A percentile compares a stretch with the other conserved stretches of the same genome.
Conservation (phyloP, 2,113 vertebrate genomes). For the Gasterosteus nipponicus region DNA sequence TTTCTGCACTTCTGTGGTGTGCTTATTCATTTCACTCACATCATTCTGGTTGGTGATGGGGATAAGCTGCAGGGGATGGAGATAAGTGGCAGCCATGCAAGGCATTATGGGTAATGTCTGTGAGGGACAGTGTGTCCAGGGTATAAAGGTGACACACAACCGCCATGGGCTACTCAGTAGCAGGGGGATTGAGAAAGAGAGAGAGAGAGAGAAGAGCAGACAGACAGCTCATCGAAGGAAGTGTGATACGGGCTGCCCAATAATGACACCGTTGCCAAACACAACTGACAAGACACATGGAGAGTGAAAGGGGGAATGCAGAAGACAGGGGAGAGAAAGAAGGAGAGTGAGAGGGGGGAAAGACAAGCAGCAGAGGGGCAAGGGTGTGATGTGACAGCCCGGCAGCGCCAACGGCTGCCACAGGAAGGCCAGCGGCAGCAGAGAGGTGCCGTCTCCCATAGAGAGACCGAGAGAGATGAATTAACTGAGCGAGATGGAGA, state of each 20-base stretch:
- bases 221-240: slow-evolving; percentile 65
- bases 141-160: slow-evolving; percentile 75
- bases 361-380: slow-evolving; percentile 73
- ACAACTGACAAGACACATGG: slow-evolving; percentile 79
- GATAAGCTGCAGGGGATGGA: slow-evolving; percentile 60
- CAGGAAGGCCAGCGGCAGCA: slow-evolving; percentile 77
- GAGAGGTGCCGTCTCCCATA: slow-evolving; percentile 71
- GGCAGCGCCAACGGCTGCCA: slow-evolving; percentile 82
- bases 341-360: slow-evolving; percentile 15
- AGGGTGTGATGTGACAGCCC: slow-evolving; percentile 83
- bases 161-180: slow-evolving; percentile 63
- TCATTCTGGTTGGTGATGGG: slow-evolving; percentile 54
- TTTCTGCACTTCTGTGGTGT: slow-evolving; percentile 20
- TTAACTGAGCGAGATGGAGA: slow-evolving; percentile 7
- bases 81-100: slow-evolving; percentile 65
- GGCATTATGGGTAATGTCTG: slow-evolving; percentile 76
- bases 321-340: slow-evolving; percentile 54
- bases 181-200: slow-evolving; percentile 45
- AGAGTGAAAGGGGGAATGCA: slow-evolving; percentile 62
- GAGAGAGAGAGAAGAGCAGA: slow-evolving; percentile 41
- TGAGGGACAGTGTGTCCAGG: slow-evolving; percentile 71
- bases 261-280: slow-evolving; percentile 78
- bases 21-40: slow-evolving; percentile 36
- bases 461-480: slow-evolving; percentile 32
- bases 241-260: slow-evolving; percentile 75